Conservation (phyloP, 2,888 invertebrate genomes). For the Habroteleia sp. region DNA sequence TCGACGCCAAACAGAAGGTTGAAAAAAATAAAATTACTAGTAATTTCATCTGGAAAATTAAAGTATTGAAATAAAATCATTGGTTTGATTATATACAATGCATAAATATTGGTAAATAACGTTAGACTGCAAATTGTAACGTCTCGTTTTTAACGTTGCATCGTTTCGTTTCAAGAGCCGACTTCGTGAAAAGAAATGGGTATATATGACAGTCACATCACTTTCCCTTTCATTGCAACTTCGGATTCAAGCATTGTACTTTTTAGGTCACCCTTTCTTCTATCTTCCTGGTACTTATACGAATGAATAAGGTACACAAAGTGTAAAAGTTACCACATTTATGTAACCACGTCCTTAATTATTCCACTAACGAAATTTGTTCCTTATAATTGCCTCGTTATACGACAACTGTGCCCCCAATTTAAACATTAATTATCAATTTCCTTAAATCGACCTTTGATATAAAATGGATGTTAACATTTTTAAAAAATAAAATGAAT, state of each 20-base stretch:
- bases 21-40: constrained; percentile 59
- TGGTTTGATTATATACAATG: no score
- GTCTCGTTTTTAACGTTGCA: constrained; percentile 4
- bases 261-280: constrained; percentile 51
- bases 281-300: constrained; percentile 35
- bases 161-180: neutral
- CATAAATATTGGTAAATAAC: no score
- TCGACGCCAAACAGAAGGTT: constrained; percentile 66
- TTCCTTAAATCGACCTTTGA: no score
- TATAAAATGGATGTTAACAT: no score
- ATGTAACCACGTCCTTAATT: constrained; percentile 34
- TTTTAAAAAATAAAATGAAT: no score
- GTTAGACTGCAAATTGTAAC: no score
- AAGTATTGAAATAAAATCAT: no score
- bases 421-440: no score
- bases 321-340: constrained; percentile 31
- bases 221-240: constrained; percentile 44
- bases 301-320: constrained; percentile 8
- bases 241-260: constrained; percentile 27
- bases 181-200: constrained; percentile 15
- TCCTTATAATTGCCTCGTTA: neutral
- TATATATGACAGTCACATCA: constrained; percentile 29
- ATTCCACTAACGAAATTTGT: constrained; percentile 32
- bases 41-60: constrained; percentile 72
- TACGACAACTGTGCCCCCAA: neutral